Evolutionary conservation across 2,113 vertebrate genomes (phyloP).

Genomic region (Plotosus lineatus): DNA sequence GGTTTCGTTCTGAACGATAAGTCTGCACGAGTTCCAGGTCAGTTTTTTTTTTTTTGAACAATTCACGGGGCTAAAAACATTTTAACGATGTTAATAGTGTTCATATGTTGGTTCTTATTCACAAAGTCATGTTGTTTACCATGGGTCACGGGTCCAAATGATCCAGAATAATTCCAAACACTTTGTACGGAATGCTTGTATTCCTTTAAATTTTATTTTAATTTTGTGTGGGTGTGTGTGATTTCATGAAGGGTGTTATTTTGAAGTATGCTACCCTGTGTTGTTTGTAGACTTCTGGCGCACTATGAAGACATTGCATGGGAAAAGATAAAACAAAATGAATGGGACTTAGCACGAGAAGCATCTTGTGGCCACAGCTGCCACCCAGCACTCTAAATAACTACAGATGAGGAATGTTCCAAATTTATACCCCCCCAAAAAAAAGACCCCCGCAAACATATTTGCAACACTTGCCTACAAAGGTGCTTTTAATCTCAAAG

Average conservation of each 20-base stretch:
- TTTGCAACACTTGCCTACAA: constrained; percentile 73
- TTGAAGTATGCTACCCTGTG: constrained; percentile 69
- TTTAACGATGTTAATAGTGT: constrained; percentile 19
- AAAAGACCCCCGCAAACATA: constrained; percentile 57
- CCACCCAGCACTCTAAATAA: constrained; percentile 77
- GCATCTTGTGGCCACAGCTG: constrained; percentile 73
- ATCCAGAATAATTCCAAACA: constrained; percentile 54
- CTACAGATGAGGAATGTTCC: constrained; percentile 78
- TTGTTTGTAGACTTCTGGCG: constrained; percentile 73
- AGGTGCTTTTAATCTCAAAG: constrained; percentile 76
- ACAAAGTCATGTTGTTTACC: constrained; percentile 35
- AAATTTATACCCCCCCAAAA: constrained; percentile 48
- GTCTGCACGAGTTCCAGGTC: neutral
- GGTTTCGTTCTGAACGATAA: neutral
- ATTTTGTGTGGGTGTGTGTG: too few relatives aligned
- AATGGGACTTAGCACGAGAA: constrained; percentile 68
- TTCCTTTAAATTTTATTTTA: constrained; percentile 70
- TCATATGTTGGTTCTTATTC: constrained; percentile 40
- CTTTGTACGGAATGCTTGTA: constrained; percentile 59
- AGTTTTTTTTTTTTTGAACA: neutral
- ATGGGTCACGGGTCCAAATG: constrained; percentile 40
- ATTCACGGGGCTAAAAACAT: neutral
- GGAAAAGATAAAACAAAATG: constrained; percentile 54
- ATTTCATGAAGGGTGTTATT: too few relatives aligned
- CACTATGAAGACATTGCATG: constrained; percentile 64